Percentiles rank a stretch among this genome's conserved stretches.
Evolutionary conservation across 2,797 vertebrate genomes (phyloP).

Genomic region (Girardinus metallicus): DNA sequence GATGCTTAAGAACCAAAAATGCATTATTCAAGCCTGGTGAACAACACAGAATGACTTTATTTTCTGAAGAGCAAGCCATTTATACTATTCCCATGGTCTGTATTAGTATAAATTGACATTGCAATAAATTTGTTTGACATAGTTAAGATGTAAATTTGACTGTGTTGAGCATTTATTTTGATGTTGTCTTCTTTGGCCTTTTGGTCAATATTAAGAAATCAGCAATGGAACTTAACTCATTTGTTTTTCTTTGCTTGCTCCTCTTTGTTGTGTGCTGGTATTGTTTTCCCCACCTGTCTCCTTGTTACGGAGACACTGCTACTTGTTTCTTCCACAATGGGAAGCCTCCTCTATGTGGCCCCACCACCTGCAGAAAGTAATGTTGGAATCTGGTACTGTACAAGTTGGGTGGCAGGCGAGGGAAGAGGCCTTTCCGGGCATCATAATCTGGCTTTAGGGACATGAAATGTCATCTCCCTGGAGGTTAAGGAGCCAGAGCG

Average conservation of each 20-base stretch:
- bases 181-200: constrained; percentile 20
- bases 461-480: not conserved
- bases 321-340: not conserved
- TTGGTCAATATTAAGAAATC: constrained; percentile 26
- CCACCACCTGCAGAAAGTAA: not conserved
- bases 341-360: not conserved
- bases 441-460: not conserved
- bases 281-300: not conserved
- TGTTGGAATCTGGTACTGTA: not conserved
- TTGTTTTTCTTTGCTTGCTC: not conserved
- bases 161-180: constrained; percentile 20
- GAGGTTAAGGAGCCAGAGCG: not conserved
- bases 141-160: constrained; percentile 27
- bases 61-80: constrained; percentile 33
- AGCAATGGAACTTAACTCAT: constrained; percentile 13
- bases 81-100: not conserved
- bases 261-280: not conserved
- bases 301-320: not conserved
- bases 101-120: constrained; percentile 11
- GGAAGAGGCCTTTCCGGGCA: too few relatives aligned
- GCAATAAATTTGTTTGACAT: constrained; percentile 3
- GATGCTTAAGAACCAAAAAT: constrained; percentile 35
- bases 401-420: not conserved
- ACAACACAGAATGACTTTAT: constrained; percentile 20
- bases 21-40: constrained; percentile 47